Evolutionary conservation across 2,888 invertebrate species (phyloP), one percentile per base, ranked within the genome.

Genomic region (Plutella xylostella): DNA sequence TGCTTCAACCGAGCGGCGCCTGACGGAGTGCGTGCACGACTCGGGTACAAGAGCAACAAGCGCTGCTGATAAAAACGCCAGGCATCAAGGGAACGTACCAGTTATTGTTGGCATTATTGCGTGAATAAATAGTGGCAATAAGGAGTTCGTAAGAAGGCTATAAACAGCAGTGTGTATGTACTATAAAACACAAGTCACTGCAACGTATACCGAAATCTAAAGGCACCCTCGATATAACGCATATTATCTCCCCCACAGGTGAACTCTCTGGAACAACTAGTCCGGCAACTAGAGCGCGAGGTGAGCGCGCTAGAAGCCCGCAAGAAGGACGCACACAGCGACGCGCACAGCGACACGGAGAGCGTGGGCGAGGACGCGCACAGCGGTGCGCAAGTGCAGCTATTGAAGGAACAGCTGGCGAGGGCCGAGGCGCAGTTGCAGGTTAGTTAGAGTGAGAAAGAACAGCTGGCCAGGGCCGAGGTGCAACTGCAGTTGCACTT

Each of bases 401-500:
- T 86, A 55, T 59, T 89, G 2, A 87, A 88, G 57, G 87, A 88
- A 28, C 88, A 91, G 57, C 72, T 90, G 39, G 86, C 89, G 56
- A 85, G 86, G 41, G 74, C 90, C 0, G 89, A 90, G 55, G 77
- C 83, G 14, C 88, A 90, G 53, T 55, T 89, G 17, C 61, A 64
- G 60, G 66, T 65, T 30, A 19, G 34, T 20, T n/a, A n/a, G n/a
- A n/a, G n/a, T n/a, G n/a, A n/a, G n/a, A n/a, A n/a, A n/a, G n/a
- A n/a, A n/a, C n/a, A n/a, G n/a, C n/a, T n/a, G n/a, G n/a, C n/a
- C n/a, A n/a, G n/a, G n/a, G n/a, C n/a, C n/a, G n/a, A n/a, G n/a
- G n/a, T n/a, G n/a, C n/a, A n/a, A n/a, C n/a, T n/a, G n/a, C n/a
- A n/a, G n/a, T n/a, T n/a, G n/a, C n/a, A n/a, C n/a, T n/a, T n/a